Evolutionary conservation across 2,888 invertebrate species (phyloP).

Genomic region (Gymnocheta viridis): DNA sequence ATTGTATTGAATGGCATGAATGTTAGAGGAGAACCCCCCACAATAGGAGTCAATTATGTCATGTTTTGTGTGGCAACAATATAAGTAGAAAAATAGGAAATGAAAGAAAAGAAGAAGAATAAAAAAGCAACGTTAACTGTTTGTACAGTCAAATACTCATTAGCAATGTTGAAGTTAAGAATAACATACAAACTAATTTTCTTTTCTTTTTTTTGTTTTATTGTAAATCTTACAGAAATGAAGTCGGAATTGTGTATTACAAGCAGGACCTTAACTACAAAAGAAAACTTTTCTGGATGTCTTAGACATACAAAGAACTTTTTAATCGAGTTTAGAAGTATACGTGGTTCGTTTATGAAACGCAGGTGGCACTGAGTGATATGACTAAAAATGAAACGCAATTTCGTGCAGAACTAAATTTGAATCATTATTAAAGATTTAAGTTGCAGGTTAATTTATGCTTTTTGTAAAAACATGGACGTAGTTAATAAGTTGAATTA

Average conservation of each 20-base stretch:
- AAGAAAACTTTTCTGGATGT: background rate
- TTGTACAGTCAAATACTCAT: constrained; percentile 64
- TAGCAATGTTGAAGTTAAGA: constrained; percentile 56
- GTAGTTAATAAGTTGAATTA: too few relatives aligned
- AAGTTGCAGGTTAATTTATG: background rate
- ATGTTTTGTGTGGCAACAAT: constrained; percentile 13
- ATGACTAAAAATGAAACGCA: background rate
- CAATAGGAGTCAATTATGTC: constrained; percentile 40
- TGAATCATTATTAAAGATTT: background rate
- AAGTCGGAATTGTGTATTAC: background rate
- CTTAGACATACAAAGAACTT: constrained; percentile 15
- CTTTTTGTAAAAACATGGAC: too few relatives aligned
- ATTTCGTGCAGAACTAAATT: constrained; percentile 2
- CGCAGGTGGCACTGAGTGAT: constrained; percentile 38
- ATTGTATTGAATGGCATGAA: background rate
- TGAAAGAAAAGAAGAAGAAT: background rate
- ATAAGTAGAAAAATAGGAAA: background rate
- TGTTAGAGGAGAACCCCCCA: background rate
- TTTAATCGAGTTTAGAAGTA: background rate
- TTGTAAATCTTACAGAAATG: background rate
- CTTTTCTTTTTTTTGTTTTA: background rate
- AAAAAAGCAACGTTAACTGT: constrained; percentile 9
- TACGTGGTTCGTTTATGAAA: background rate
- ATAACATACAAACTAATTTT: constrained; percentile 44
- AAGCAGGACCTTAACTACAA: background rate